Percentiles rank a stretch among this genome's conserved stretches.
Evolutionary conservation across 2,113 vertebrate species (phyloP).

Genomic region (Butastur rufipennis): DNA sequence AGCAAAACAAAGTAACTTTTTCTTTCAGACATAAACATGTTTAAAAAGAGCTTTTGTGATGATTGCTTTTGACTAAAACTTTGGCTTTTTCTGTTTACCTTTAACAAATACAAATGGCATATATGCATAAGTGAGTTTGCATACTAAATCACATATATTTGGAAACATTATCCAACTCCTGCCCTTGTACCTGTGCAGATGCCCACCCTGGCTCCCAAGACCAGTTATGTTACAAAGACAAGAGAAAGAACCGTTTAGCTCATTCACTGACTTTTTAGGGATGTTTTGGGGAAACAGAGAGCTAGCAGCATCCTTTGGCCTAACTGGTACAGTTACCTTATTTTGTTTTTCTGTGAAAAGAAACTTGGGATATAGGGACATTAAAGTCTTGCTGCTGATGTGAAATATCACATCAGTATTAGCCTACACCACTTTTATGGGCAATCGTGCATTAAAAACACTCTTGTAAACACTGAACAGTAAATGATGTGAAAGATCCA

Average conservation of each 20-base stretch:
- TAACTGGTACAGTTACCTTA: background rate
- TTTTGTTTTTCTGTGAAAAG: background rate
- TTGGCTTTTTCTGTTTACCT: background rate
- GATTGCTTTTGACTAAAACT: background rate
- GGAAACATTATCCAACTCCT: background rate
- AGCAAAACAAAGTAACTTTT: background rate
- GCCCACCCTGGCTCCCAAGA: background rate
- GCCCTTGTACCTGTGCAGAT: background rate
- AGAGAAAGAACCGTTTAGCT: background rate
- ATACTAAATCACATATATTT: background rate
- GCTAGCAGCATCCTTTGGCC: background rate
- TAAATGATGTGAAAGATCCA: conserved; percentile 38
- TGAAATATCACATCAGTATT: background rate
- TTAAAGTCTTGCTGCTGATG: background rate
- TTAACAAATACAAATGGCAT: background rate
- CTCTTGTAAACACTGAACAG: conserved; percentile 30
- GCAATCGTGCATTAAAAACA: background rate
- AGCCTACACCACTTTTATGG: background rate
- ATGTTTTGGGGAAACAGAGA: background rate
- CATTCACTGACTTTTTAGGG: background rate
- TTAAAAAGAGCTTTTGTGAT: background rate
- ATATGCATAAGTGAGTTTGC: background rate
- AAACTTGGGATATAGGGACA: background rate
- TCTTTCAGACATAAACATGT: background rate
- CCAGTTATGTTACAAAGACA: background rate